These are phyloP conservation scores for Coccyzus lansbergi DNA, from an alignment of 2,797 vertebrate genomes.

Conservation along the genomic window DNA sequence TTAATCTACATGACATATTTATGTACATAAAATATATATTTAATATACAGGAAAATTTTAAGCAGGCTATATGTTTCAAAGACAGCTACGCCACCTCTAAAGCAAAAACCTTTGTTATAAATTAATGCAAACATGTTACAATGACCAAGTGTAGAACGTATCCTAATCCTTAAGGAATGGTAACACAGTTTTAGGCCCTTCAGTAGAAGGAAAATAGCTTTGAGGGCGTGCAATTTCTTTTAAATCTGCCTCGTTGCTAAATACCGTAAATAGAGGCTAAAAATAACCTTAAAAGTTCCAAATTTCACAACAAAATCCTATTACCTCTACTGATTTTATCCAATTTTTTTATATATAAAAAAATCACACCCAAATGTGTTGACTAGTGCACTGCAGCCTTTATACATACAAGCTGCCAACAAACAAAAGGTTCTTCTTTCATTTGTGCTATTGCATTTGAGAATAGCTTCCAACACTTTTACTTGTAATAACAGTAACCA, in stretches of 20 bases:
- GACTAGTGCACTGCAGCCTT: background rate
- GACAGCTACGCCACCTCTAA: background rate
- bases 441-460: background rate
- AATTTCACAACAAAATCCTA: background rate
- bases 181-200: background rate
- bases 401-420: background rate
- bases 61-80: background rate
- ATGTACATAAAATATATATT: background rate
- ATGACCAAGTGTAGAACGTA: background rate
- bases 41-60: background rate
- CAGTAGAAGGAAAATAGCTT: background rate
- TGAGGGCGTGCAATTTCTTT: background rate
- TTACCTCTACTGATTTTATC: background rate
- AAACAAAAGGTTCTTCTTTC: background rate
- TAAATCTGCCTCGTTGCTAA: background rate
- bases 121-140: background rate
- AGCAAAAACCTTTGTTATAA: background rate
- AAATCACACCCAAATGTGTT: background rate
- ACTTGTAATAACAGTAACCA: background rate
- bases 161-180: background rate
- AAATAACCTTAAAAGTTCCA: background rate
- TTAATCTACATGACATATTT: background rate
- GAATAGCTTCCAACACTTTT: background rate
- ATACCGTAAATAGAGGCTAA: background rate
- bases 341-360: background rate